Percentiles rank a stretch among this genome's conserved stretches.
Evolutionary conservation across 2,113 vertebrate genomes (phyloP).

Genomic region (Varanus komodoensis): DNA sequence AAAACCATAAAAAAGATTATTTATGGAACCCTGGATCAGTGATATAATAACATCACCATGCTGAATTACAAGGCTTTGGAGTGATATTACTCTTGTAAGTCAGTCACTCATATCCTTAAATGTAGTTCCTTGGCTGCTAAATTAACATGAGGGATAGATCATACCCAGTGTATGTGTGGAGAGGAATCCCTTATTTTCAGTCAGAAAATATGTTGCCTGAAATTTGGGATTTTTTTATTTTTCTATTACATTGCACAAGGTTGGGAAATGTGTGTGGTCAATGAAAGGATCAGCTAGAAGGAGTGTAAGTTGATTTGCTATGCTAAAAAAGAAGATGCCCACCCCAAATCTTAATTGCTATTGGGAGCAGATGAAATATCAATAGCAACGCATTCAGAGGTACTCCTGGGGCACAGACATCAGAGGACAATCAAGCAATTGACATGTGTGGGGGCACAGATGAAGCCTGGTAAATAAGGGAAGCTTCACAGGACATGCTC

Average conservation of each 20-base stretch:
- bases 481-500: background rate
- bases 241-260: background rate
- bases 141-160: constrained; percentile 35
- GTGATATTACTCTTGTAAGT: constrained; percentile 24
- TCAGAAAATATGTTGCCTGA: background rate
- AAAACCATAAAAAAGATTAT: constrained; percentile 39
- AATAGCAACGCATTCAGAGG: background rate
- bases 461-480: background rate
- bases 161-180: background rate
- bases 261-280: background rate
- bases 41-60: constrained; percentile 24
- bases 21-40: constrained; percentile 35
- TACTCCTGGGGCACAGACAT: background rate
- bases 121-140: constrained; percentile 19
- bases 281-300: background rate
- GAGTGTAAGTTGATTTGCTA: background rate
- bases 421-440: background rate
- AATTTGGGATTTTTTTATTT: background rate
- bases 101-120: constrained; percentile 14
- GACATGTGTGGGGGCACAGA: background rate
- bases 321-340: background rate
- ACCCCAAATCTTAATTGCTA: background rate
- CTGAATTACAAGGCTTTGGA: constrained; percentile 43
- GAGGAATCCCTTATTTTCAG: too few relatives aligned
- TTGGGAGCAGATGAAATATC: background rate